Conservation (phyloP, 2,888 invertebrate genomes). For the Sinohyriopsis cumingii region DNA sequence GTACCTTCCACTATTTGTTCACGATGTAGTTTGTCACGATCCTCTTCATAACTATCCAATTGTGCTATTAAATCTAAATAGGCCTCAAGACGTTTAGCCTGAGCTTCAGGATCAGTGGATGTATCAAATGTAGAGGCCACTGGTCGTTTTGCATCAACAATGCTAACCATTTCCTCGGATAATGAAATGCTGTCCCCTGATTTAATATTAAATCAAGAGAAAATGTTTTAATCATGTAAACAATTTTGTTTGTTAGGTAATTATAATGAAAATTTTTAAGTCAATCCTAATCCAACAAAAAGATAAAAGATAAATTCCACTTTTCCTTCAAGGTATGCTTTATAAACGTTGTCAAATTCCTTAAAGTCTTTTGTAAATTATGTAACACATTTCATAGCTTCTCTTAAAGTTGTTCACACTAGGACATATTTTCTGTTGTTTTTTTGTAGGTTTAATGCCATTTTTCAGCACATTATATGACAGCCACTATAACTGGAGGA, state of each 20-base stretch:
- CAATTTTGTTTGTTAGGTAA: not conserved
- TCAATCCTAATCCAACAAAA: too few relatives aligned
- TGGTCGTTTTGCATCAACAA: constrained; percentile 51
- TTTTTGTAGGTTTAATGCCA: too few relatives aligned
- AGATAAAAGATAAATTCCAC: too few relatives aligned
- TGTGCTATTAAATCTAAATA: constrained; percentile 57
- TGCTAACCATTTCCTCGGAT: constrained; percentile 42
- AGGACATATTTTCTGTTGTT: too few relatives aligned
- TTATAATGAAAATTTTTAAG: not conserved
- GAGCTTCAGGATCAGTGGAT: constrained; percentile 22
- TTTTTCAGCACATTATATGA: too few relatives aligned
- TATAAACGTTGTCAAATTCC: too few relatives aligned
- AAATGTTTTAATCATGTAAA: not conserved
- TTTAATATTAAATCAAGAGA: constrained; percentile 7
- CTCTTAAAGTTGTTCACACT: too few relatives aligned
- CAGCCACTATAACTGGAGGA: too few relatives aligned
- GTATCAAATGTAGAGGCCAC: constrained; percentile 27
- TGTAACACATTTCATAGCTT: too few relatives aligned
- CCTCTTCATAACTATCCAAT: constrained; percentile 50
- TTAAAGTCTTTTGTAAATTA: too few relatives aligned
- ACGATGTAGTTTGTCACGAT: constrained; percentile 26
- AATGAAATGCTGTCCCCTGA: constrained; percentile 30
- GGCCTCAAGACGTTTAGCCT: constrained; percentile 66
- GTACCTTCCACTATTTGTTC: constrained; percentile 39
- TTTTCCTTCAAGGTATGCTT: too few relatives aligned